Conservation (phyloP, 2,113 vertebrate species). For the Dunckerocampus dactyliophorus region DNA sequence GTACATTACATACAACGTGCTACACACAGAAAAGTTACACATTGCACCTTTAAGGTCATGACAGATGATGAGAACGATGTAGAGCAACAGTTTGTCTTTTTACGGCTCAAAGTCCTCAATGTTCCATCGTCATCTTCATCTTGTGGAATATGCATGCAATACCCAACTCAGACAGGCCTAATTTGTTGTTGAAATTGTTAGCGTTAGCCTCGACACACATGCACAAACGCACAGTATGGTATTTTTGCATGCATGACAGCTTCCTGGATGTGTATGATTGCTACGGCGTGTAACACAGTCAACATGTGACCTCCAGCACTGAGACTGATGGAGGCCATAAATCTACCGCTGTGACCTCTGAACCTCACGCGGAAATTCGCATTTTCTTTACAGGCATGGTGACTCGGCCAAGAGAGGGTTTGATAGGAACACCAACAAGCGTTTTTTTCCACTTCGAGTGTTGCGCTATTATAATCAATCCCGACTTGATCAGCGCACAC, state of each 20-base stretch:
- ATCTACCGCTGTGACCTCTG: constrained; percentile 55
- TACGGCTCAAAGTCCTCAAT: constrained; percentile 33
- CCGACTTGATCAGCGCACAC: constrained; percentile 5
- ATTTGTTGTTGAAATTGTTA: too few relatives aligned
- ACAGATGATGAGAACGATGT: constrained; percentile 51
- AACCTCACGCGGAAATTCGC: constrained; percentile 34
- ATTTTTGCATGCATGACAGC: constrained; percentile 7
- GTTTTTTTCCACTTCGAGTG: not conserved
- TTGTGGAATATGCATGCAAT: not conserved
- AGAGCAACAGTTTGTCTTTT: constrained; percentile 35
- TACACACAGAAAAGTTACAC: not conserved
- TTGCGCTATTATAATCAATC: constrained; percentile 5
- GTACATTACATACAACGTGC: not conserved
- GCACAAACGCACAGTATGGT: constrained; percentile 20
- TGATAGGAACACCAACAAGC: constrained; percentile 13
- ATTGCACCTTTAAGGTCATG: constrained; percentile 5
- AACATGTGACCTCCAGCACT: constrained; percentile 54
- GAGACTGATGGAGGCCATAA: constrained; percentile 45
- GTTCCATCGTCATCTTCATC: too few relatives aligned
- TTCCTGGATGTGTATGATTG: constrained; percentile 16
- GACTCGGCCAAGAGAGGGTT: constrained; percentile 9
- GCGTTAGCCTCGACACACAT: not conserved
- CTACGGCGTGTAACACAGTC: constrained; percentile 56
- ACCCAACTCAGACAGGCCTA: constrained; percentile 17
- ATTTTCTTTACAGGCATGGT: constrained; percentile 23